These are phyloP conservation scores for Allophyes oxyacanthae DNA, from an alignment of 2,888 invertebrate genomes.

Conservation along the genomic window DNA sequence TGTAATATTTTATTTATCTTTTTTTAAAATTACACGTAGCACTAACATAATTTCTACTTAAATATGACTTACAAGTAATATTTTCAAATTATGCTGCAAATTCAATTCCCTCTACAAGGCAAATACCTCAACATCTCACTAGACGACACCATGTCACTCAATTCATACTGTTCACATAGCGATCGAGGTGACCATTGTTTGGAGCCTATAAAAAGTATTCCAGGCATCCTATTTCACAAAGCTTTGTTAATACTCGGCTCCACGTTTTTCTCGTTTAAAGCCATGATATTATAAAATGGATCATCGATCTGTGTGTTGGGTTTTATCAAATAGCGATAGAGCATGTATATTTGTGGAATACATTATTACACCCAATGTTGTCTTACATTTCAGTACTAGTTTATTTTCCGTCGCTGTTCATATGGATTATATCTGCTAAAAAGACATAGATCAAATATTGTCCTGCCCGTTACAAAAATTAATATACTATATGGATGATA, in stretches of 20 bases:
- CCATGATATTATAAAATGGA: not conserved
- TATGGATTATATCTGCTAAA: no score
- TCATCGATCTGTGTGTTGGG: not conserved
- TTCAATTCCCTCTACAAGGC: not conserved
- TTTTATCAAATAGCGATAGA: not conserved
- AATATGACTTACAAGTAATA: no score
- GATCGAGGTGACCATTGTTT: slow-evolving; percentile 15
- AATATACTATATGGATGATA: no score
- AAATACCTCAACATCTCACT: slow-evolving; percentile 1
- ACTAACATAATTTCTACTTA: no score
- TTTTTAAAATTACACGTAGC: no score
- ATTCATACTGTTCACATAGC: slow-evolving; percentile 13
- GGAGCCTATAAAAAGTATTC: slow-evolving; percentile 20
- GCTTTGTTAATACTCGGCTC: slow-evolving; percentile 6
- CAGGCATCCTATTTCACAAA: slow-evolving; percentile 13
- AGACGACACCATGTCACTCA: slow-evolving; percentile 12
- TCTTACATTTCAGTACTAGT: not conserved
- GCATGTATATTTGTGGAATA: no score
- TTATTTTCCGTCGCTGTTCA: no score
- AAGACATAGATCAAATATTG: no score
- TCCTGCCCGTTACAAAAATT: no score
- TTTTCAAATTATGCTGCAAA: not conserved
- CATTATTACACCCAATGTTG: not conserved
- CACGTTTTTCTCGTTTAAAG: slow-evolving; percentile 5
- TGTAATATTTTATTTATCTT: no score